These are phyloP conservation scores for Lobophora halterata DNA, from an alignment of 2,888 invertebrate species.

Conservation along the genomic window DNA sequence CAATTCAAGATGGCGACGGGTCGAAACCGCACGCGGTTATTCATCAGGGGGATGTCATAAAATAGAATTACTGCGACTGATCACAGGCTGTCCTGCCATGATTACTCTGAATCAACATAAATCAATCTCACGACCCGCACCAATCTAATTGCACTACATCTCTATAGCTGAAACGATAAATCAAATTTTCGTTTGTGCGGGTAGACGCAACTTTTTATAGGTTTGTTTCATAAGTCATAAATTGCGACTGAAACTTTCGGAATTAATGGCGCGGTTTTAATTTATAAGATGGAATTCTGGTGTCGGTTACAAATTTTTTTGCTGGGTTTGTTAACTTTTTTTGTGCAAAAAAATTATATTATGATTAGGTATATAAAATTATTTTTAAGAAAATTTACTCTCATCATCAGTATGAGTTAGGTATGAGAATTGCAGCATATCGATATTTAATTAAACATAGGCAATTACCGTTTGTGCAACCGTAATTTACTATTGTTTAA, in stretches of 20 bases:
- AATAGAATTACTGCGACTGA: constrained; percentile 64
- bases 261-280: constrained; percentile 47
- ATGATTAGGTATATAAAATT: too few species aligned
- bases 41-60: constrained; percentile 66
- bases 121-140: constrained; percentile 73
- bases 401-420: too few species aligned
- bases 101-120: constrained; percentile 75
- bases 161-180: constrained; percentile 50
- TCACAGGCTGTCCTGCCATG: constrained; percentile 60
- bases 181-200: constrained; percentile 70
- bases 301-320: constrained; percentile 10
- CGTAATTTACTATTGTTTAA: constrained; percentile 12
- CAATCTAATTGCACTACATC: constrained; percentile 68
- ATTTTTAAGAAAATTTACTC: too few species aligned
- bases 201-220: constrained; percentile 52
- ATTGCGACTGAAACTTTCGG: constrained; percentile 53
- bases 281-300: constrained; percentile 37
- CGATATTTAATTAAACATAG: constrained; percentile 8
- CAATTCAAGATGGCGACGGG: constrained; percentile 52
- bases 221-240: constrained; percentile 53
- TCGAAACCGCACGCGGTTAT: constrained; percentile 56
- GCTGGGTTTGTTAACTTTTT: too few species aligned
- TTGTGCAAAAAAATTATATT: too few species aligned
- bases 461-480: constrained; percentile 3
- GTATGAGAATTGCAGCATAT: constrained; percentile 1